Conservation (phyloP, 2,113 vertebrate genomes). For the Microtus oregoni region DNA sequence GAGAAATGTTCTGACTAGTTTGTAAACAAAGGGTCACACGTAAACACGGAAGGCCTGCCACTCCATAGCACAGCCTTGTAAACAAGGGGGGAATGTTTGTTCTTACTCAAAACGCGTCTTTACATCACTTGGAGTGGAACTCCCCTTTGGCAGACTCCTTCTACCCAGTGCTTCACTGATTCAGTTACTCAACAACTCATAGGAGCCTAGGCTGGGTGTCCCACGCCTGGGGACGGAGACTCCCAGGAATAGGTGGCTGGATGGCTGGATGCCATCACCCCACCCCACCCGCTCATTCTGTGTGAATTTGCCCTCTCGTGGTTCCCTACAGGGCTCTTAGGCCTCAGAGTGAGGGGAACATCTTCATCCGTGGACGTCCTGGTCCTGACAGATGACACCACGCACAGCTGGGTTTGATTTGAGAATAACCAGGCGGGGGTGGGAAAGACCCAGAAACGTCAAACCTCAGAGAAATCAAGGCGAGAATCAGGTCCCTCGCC, state of each 20-base stretch:
- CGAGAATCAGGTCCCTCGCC: neutral
- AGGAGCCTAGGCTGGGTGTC: neutral
- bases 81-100: slow-evolving; percentile 30
- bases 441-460: neutral
- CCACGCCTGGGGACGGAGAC: neutral
- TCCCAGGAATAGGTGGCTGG: too few species aligned
- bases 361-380: neutral
- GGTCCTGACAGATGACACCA: neutral
- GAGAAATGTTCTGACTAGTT: too few species aligned
- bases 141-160: neutral
- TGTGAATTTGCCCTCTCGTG: rapidly evolving
- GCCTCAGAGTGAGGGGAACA: neutral
- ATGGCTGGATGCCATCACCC: too few species aligned
- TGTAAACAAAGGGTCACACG: too few species aligned
- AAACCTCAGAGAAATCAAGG: neutral
- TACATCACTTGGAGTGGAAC: neutral
- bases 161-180: neutral
- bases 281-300: neutral
- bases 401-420: neutral
- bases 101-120: slow-evolving; percentile 11
- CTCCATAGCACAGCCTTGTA: neutral
- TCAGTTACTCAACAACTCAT: neutral
- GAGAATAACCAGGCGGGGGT: neutral
- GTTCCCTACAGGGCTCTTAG: neutral
- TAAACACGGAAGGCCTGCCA: neutral